Percentiles rank a stretch among this genome's conserved stretches.
Conservation (phyloP, 2,797 vertebrate genomes). For the Botia kubotai region DNA sequence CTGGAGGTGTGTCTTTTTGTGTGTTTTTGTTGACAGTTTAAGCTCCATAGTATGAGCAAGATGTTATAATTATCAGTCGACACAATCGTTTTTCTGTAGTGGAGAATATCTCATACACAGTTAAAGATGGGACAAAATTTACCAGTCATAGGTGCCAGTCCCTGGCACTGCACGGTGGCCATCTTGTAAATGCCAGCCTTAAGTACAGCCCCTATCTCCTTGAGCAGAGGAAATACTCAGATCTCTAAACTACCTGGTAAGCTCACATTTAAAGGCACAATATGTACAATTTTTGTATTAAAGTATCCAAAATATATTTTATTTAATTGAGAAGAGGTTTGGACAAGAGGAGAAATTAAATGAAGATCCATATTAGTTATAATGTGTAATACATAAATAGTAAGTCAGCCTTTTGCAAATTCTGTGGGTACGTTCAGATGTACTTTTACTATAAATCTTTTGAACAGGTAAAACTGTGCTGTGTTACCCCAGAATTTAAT, state of each 20-base stretch:
- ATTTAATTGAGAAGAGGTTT: too few species aligned
- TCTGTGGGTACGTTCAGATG: too few species aligned
- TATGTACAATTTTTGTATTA: too few species aligned
- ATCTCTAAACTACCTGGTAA: background rate
- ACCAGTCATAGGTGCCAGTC: background rate
- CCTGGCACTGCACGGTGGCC: background rate
- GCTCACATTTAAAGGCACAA: background rate
- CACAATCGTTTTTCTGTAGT: conserved; percentile 10
- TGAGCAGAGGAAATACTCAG: background rate
- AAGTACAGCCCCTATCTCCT: background rate
- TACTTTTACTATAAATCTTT: too few species aligned
- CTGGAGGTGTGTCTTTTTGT: background rate
- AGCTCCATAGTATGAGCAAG: background rate
- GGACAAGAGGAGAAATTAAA: too few species aligned
- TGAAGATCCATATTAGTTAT: too few species aligned
- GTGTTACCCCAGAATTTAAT: too few species aligned
- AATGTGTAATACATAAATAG: too few species aligned
- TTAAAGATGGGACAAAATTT: background rate
- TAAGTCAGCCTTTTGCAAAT: too few species aligned
- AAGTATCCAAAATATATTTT: too few species aligned
- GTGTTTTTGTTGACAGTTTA: background rate
- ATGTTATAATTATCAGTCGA: conserved; percentile 7
- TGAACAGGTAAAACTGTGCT: too few species aligned
- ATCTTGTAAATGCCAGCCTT: conserved; percentile 5
- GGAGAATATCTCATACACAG: background rate